Evolutionary conservation across 2,113 vertebrate genomes (phyloP).

Genomic region (Tiliqua scincoides): DNA sequence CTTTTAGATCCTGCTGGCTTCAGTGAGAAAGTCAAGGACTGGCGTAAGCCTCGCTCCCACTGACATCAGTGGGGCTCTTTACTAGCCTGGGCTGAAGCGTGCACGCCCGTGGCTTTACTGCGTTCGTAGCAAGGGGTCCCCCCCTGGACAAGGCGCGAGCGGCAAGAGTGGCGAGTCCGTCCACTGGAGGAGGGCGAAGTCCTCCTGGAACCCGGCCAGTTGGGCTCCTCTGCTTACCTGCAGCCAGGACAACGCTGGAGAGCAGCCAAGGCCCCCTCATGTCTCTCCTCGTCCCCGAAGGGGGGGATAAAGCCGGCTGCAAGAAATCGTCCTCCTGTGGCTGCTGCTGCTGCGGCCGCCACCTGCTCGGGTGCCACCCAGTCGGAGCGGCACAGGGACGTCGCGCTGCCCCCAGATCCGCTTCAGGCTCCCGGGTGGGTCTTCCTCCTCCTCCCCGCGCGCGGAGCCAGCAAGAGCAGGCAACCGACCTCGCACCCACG

Average conservation of each 20-base stretch:
- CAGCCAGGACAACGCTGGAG: slow-evolving; percentile 68
- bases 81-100: not conserved
- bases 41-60: not conserved
- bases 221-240: slow-evolving; percentile 55
- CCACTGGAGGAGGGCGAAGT: not conserved
- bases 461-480: too few species aligned
- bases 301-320: slow-evolving; percentile 37
- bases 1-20: not conserved
- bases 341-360: slow-evolving; percentile 1
- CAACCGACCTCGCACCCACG: too few species aligned
- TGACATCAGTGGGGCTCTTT: not conserved
- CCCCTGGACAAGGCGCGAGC: not conserved
- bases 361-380: not conserved
- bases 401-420: not conserved
- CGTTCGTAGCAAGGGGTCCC: not conserved
- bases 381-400: not conserved
- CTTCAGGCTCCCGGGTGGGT: too few species aligned
- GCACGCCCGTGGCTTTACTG: not conserved
- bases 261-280: slow-evolving; percentile 66
- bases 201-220: not conserved
- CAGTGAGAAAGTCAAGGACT: not conserved
- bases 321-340: slow-evolving; percentile 28
- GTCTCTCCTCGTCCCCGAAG: slow-evolving; percentile 19
- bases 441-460: too few species aligned
- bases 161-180: not conserved